A percentile compares a stretch with the other conserved stretches of the same genome.
These are phyloP conservation scores for Tiaroga cobitis DNA, from an alignment of 2,797 vertebrate genomes.

Conservation along the genomic window DNA sequence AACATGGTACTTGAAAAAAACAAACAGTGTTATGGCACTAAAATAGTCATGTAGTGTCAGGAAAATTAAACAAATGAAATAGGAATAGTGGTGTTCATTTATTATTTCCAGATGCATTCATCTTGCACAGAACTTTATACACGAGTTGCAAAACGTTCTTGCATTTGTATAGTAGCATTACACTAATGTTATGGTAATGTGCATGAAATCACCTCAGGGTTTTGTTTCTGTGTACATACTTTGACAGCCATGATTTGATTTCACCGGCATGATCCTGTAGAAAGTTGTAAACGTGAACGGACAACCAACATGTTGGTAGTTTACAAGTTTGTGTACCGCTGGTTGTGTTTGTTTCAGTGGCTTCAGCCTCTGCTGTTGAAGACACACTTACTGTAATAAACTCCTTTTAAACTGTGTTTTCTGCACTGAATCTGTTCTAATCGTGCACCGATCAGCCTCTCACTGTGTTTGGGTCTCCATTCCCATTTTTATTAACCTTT, in stretches of 20 bases:
- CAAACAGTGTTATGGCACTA: neutral
- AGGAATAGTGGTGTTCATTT: neutral
- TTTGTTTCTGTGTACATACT: conserved; percentile 6
- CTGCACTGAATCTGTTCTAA: conserved; percentile 8
- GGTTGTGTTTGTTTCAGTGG: neutral
- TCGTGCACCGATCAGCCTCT: neutral
- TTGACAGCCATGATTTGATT: conserved; percentile 23
- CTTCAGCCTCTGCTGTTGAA: neutral
- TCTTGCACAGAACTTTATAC: neutral
- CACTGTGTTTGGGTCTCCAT: conserved; percentile 37
- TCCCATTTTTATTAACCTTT: neutral
- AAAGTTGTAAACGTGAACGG: neutral
- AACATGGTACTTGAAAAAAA: neutral
- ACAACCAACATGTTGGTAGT: neutral
- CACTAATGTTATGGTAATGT: conserved; percentile 16
- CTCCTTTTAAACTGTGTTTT: conserved; percentile 61
- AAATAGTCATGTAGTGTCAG: neutral
- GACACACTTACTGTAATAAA: neutral
- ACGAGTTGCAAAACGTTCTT: neutral
- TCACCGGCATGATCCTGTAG: neutral
- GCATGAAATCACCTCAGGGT: neutral
- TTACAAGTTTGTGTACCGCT: neutral
- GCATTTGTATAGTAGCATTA: neutral
- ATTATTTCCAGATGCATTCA: neutral
- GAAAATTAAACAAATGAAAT: too few species aligned